These are phyloP conservation scores for Drosophila funebris DNA, from an alignment of 1,140 invertebrate genomes.

Conservation along the genomic window DNA sequence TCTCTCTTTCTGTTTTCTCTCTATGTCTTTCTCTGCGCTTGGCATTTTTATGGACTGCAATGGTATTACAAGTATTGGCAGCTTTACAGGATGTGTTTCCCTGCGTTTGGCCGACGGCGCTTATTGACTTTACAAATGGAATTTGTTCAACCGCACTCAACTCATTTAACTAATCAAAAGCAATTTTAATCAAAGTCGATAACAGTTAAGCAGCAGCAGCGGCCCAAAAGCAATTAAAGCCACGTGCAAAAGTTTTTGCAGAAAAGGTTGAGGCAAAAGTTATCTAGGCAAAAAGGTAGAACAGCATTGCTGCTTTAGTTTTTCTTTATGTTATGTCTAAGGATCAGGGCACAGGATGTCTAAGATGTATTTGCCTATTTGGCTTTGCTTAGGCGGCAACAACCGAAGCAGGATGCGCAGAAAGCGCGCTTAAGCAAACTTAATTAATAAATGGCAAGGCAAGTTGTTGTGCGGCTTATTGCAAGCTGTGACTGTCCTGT, in stretches of 20 bases:
- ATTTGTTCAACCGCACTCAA: constrained; percentile 43
- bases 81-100: constrained; percentile 18
- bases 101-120: not conserved
- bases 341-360: constrained; percentile 45
- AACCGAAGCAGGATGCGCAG: constrained; percentile 4
- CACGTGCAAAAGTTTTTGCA: constrained; percentile 71
- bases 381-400: constrained; percentile 37
- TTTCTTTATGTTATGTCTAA: constrained; percentile 29
- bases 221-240: constrained; percentile 67
- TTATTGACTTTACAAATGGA: constrained; percentile 63
- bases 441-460: constrained; percentile 71
- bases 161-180: constrained; percentile 79
- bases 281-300: constrained; percentile 36
- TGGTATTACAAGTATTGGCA: constrained; percentile 55
- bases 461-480: constrained; percentile 43
- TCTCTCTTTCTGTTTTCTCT: too few relatives aligned
- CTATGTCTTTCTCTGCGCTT: constrained; percentile 33
- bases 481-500: constrained; percentile 24
- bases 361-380: constrained; percentile 34
- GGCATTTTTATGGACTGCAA: constrained; percentile 67
- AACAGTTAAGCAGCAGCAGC: not conserved
- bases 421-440: constrained; percentile 69
- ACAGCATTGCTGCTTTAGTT: constrained; percentile 48
- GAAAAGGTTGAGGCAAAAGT: constrained; percentile 65
- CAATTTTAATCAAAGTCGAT: constrained; percentile 75